Base-by-base conservation (phyloP, 2,888 invertebrate species). In the Pimpla rufipes region DNA sequence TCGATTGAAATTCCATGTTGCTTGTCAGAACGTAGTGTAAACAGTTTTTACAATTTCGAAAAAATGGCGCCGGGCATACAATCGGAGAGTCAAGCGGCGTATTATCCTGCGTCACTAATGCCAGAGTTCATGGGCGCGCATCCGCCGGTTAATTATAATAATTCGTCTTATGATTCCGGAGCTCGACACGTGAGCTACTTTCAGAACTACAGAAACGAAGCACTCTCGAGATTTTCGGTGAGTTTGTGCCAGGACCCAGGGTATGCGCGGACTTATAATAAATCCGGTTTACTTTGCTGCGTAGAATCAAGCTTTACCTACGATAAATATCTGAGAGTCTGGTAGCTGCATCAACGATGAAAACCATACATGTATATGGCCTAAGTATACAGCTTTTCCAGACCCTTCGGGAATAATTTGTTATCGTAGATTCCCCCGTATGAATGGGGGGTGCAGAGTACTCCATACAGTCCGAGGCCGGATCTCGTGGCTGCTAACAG, bases 141-240 rank as follows among this genome's bases (percentile, higher is more conserved):
- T 79, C 92, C 93, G 2, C 93, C 93, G 3, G 86, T 90, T 7
- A 93, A 92, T 85, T 88, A 85, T 59, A 90, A 90, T 52, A 88
- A 90, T n/a, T 90, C 91, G 0, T 76, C 89, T 29, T 86, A 88
- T 66, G 91, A 91, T 57, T 88, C 88, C 4, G 90, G 89, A 6
- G 88, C 87, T 76, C 77, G 42, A 62, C 74, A 59, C 45, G 77
- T 90, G 7, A 90, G 84, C 62, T 93, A 93, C 88, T 94, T 94
- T 85, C 93, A 93, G 77, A 92, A 93, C 66, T 94, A 93, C 83
- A 89, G 94, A 81, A 93, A 94, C 87, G 93, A 94, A 83, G 90
- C 90, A 42, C 86, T 94, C 66, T 93, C 94, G 11, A 92, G 93
- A 85, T 92, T 93, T 87, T 90, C 89, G 86, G 94, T 94, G 88